A percentile compares a stretch with the other conserved stretches of the same genome.
phyloP scores from a whole-genome alignment of 2,797 vertebrate species.

The Sciurus carolinensis region DNA sequence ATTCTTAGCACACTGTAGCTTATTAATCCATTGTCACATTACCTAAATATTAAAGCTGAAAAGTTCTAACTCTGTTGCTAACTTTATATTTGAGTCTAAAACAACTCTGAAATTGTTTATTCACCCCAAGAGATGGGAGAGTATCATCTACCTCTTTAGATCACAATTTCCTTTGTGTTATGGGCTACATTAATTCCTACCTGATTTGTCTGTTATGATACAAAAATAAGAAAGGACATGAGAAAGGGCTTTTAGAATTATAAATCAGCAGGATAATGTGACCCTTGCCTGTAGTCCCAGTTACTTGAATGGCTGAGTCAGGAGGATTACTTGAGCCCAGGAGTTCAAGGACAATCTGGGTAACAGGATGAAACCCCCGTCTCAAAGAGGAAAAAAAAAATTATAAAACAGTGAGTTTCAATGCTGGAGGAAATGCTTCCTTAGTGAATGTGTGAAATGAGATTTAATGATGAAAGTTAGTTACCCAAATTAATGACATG shows the following conservation, averaged over 20 bases:
- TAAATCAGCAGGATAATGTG: not conserved
- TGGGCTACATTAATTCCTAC: not conserved
- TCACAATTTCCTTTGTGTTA: slow-evolving; percentile 48
- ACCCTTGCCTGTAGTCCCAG: not conserved
- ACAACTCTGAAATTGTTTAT: not conserved
- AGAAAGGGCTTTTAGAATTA: slow-evolving; percentile 25
- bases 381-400: not conserved
- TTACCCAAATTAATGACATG: not conserved
- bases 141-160: not conserved
- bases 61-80: not conserved
- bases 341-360: not conserved
- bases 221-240: slow-evolving; percentile 20
- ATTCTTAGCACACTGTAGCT: not conserved
- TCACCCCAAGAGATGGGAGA: not conserved
- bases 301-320: not conserved
- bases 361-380: not conserved
- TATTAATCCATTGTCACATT: not conserved
- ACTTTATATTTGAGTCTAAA: not conserved
- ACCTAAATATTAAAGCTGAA: not conserved
- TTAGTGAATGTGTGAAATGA: not conserved
- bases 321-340: not conserved
- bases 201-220: not conserved
- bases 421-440: not conserved
- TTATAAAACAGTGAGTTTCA: not conserved
- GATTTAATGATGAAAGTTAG: not conserved